Evolutionary conservation across 2,888 invertebrate genomes (phyloP).

Genomic region (Rhamphomyia laevipes): DNA sequence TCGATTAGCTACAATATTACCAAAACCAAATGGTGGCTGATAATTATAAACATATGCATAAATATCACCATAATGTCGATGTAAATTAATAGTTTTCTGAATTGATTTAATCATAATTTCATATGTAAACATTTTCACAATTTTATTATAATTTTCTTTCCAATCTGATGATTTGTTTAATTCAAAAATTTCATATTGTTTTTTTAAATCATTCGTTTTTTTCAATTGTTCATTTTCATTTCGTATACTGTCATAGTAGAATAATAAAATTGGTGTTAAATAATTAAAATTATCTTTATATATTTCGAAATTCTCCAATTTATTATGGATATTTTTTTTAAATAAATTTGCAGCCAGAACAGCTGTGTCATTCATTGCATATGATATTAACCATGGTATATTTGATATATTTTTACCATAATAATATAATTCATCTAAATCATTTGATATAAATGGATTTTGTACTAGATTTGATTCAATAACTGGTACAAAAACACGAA

Average conservation of each 20-base stretch:
- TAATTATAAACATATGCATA: slow-evolving; percentile 46
- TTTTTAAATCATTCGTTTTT: slow-evolving; percentile 44
- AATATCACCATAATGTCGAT: slow-evolving; percentile 45
- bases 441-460: slow-evolving; percentile 49
- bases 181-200: slow-evolving; percentile 38
- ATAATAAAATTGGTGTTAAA: slow-evolving; percentile 45
- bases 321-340: slow-evolving; percentile 22
- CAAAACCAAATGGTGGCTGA: not conserved
- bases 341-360: slow-evolving; percentile 46
- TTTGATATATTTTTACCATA: slow-evolving; percentile 46
- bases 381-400: slow-evolving; percentile 53
- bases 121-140: slow-evolving; percentile 45
- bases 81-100: slow-evolving; percentile 45
- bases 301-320: slow-evolving; percentile 28
- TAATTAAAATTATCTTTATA: slow-evolving; percentile 44
- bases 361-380: slow-evolving; percentile 57
- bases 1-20: not conserved
- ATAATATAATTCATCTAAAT: slow-evolving; percentile 48
- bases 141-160: slow-evolving; percentile 31
- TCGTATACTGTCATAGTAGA: slow-evolving; percentile 41
- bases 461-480: slow-evolving; percentile 40
- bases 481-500: slow-evolving; percentile 49
- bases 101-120: slow-evolving; percentile 46
- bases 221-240: slow-evolving; percentile 32
- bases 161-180: not conserved